phyloP scores from a whole-genome alignment of 2,888 invertebrate species.

The Drosophila neutralis region DNA sequence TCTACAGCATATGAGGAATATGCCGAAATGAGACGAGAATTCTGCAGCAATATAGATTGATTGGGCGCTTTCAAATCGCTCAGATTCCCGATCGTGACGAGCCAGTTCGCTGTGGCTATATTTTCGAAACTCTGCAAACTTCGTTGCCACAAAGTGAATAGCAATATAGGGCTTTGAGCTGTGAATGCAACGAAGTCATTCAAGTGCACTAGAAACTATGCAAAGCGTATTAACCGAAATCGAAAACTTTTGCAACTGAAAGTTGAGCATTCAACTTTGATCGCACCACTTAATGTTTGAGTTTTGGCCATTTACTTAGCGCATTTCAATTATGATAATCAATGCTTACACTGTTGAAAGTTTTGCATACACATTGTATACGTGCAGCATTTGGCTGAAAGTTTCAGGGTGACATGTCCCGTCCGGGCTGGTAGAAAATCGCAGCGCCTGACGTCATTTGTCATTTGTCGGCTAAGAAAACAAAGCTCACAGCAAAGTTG shows the following conservation, averaged over 20 bases:
- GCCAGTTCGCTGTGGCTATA: neutral
- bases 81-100: neutral
- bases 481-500: slow-evolving; percentile 57
- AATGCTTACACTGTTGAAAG: slow-evolving; percentile 24
- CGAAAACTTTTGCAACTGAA: neutral
- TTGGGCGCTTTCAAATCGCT: no score
- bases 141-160: neutral
- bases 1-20: neutral
- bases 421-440: slow-evolving; percentile 24
- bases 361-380: slow-evolving; percentile 18
- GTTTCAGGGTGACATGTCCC: slow-evolving; percentile 45
- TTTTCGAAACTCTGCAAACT: neutral
- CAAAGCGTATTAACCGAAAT: neutral
- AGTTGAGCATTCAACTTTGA: neutral
- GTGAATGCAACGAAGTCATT: neutral
- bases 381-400: slow-evolving; percentile 28
- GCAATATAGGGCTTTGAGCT: neutral
- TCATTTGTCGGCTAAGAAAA: slow-evolving; percentile 64
- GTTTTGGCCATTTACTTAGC: slow-evolving; percentile 21
- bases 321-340: slow-evolving; percentile 55
- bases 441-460: slow-evolving; percentile 68
- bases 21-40: no score
- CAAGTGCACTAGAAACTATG: neutral
- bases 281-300: slow-evolving; percentile 31
- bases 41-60: no score